Evolutionary conservation across 2,113 vertebrate species (phyloP), one percentile per base, ranked within the genome.

Genomic region (Dicaeum eximium): DNA sequence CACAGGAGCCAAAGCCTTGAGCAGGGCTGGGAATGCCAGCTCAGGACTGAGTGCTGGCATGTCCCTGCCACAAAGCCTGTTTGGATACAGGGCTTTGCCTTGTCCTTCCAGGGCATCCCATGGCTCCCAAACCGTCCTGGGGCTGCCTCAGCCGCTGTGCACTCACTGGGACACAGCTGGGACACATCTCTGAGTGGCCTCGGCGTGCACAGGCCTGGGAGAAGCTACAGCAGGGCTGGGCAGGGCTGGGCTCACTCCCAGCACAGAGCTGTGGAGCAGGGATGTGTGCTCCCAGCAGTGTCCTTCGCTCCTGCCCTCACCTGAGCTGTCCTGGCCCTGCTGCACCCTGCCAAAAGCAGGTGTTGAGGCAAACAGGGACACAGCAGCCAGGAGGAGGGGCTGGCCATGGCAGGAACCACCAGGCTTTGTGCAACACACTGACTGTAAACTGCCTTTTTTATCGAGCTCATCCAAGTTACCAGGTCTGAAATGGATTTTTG

Each of bases 251-350:
- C 45, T 69, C 1, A 0, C 14, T 31, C 38, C 50, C 31, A 21
- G 51, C 57, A 66, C 0, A 1, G 35, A 11, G 82, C 30, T 51
- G 37, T 9, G 47, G 42, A 38, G 38, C 57, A 25, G 31, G 37
- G 35, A n/a, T 1, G 1, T 13, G 35, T 0, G 0, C 24, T 66
- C 40, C 58, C 23, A 11, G 47, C 51, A 66, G 2, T 1, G n/a
- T 9, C 58, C 83, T 47, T 42, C 66, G 1, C 23, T 42, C 30
- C 78, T 77, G 48, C 28, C 28, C n/a, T 27, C 2, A 0, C 51
- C 27, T 0, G 37, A 22, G 38, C 66, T 53, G 10, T 35, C 44
- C 90, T 25, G 50, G 22, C 67, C 35, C 0, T 25, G 15, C 54
- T 23, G 23, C 21, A 24, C 10, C 44, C 9, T 33, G 67, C 86